Conservation (phyloP, 2,888 invertebrate species). For the Mechanitis mazaeus region DNA sequence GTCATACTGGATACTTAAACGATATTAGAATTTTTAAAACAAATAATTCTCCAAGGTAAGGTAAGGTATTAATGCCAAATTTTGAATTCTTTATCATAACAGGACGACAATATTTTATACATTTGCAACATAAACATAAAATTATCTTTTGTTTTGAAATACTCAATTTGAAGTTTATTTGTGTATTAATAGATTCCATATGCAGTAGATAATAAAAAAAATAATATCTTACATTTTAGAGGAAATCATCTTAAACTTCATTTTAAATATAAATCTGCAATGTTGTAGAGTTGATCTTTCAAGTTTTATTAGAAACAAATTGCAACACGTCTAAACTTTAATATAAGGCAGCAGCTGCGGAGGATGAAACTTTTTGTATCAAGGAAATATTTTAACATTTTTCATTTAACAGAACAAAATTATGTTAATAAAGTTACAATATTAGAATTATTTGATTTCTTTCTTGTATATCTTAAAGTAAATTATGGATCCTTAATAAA, state of each 20-base stretch:
- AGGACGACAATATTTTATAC: too few species aligned
- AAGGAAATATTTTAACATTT: slow-evolving; percentile 4
- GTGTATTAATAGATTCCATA: too few species aligned
- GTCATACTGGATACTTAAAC: too few species aligned
- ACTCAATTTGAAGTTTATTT: too few species aligned
- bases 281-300: slow-evolving; percentile 7
- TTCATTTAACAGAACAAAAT: slow-evolving; percentile 4
- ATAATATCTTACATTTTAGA: background rate
- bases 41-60: too few species aligned
- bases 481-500: too few species aligned
- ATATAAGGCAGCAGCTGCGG: slow-evolving; percentile 19
- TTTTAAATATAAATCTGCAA: slow-evolving; percentile 15
- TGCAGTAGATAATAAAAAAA: background rate
- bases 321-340: slow-evolving; percentile 23
- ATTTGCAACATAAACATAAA: too few species aligned
- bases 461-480: too few species aligned
- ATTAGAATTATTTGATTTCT: background rate
- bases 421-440: background rate
- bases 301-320: slow-evolving; percentile 20
- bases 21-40: too few species aligned
- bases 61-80: too few species aligned
- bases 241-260: background rate
- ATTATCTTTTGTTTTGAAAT: too few species aligned
- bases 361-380: slow-evolving; percentile 4
- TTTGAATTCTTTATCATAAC: too few species aligned